Conservation (phyloP, 2,888 invertebrate genomes). For the Tachystola acroxantha region DNA sequence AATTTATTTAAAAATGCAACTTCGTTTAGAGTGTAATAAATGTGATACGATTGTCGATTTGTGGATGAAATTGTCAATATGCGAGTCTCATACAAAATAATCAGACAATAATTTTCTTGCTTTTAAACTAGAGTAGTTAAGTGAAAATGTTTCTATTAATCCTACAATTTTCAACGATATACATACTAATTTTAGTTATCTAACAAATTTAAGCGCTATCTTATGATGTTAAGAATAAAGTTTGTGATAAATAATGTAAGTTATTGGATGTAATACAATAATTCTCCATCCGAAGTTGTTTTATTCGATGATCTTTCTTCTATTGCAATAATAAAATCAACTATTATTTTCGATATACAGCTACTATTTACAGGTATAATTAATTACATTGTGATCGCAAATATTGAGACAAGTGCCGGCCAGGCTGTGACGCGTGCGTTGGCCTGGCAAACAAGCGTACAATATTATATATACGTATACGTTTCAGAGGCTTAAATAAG, state of each 20-base stretch:
- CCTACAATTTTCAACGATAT: not conserved
- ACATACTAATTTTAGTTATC: no score
- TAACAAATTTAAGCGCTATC: constrained; percentile 2
- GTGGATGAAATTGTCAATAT: constrained; percentile 10
- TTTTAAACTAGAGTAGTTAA: constrained; percentile 1
- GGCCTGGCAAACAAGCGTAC: constrained; percentile 32
- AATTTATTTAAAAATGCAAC: no score
- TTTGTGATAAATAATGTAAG: constrained; percentile 58
- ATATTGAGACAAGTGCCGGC: constrained; percentile 38
- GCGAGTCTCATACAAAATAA: constrained; percentile 10
- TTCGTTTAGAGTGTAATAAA: not conserved
- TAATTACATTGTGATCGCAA: constrained; percentile 13
- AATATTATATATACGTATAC: no score
- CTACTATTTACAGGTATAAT: no score
- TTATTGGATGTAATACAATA: constrained; percentile 43
- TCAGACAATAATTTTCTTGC: constrained; percentile 14
- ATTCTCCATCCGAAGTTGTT: constrained; percentile 32
- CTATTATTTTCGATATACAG: no score
- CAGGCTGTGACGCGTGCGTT: constrained; percentile 26
- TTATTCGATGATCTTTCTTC: constrained; percentile 14
- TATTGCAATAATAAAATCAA: no score
- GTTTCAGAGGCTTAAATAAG: constrained; percentile 9
- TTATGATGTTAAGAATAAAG: constrained; percentile 28
- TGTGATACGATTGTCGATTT: no score
- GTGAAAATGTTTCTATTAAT: not conserved